A percentile compares a stretch with the other conserved stretches of the same genome.
Evolutionary conservation across 2,113 vertebrate genomes (phyloP).

Genomic region (Alligator mississippiensis): DNA sequence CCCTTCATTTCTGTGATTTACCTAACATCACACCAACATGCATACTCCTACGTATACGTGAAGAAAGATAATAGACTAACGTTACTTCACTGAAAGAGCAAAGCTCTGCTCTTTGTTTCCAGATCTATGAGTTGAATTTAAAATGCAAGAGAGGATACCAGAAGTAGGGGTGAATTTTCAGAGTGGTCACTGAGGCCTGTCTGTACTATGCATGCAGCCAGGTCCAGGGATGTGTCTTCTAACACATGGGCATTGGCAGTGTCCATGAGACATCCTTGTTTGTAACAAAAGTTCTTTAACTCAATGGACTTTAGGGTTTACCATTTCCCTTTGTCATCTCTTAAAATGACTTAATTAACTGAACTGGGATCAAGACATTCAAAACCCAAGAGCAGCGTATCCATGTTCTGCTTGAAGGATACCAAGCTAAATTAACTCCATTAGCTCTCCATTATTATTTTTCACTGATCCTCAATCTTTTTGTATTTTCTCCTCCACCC

Average conservation of each 20-base stretch:
- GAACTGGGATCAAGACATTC: not conserved
- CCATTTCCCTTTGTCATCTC: not conserved
- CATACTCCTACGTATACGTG: not conserved
- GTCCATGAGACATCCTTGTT: not conserved
- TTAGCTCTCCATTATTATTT: not conserved
- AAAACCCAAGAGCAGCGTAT: not conserved
- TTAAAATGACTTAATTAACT: not conserved
- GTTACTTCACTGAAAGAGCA: not conserved
- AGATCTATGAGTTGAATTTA: not conserved
- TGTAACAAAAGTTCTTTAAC: too few species aligned
- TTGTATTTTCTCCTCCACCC: not conserved
- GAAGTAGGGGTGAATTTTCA: not conserved
- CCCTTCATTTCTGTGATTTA: rapidly evolving
- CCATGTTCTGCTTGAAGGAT: not conserved
- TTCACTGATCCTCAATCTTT: not conserved
- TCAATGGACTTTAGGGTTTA: not conserved
- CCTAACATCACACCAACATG: not conserved
- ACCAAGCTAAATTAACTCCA: not conserved
- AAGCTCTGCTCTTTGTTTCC: not conserved
- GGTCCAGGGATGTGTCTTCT: not conserved
- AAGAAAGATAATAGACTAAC: not conserved
- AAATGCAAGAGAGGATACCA: not conserved
- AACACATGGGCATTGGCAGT: not conserved
- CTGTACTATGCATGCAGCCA: not conserved
- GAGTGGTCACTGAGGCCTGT: not conserved